These are phyloP conservation scores for Epinotia nisella DNA, from an alignment of 2,888 invertebrate species.

Conservation along the genomic window DNA sequence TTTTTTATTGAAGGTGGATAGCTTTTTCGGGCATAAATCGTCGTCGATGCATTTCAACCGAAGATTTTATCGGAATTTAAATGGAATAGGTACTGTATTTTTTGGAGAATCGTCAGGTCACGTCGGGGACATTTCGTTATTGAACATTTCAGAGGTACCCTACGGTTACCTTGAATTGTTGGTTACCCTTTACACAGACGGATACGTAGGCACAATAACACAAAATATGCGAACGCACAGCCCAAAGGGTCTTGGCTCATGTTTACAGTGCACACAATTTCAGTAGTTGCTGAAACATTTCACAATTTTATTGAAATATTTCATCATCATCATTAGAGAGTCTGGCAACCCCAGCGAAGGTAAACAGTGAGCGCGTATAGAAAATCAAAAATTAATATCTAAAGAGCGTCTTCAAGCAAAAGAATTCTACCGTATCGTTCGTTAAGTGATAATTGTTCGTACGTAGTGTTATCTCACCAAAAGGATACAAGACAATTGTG, in stretches of 20 bases:
- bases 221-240: slow-evolving; percentile 20
- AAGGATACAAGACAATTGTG: too few species aligned
- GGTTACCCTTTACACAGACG: neutral
- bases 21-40: slow-evolving; percentile 14
- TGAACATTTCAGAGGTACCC: neutral
- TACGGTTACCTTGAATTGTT: slow-evolving; percentile 3
- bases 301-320: neutral
- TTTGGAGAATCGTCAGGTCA: neutral
- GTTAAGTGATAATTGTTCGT: too few species aligned
- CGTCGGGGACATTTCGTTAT: neutral
- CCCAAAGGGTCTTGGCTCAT: slow-evolving; percentile 10
- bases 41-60: neutral
- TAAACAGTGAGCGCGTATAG: too few species aligned
- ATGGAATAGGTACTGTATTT: neutral
- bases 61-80: neutral
- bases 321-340: too few species aligned
- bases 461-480: too few species aligned
- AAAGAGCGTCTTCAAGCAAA: too few species aligned
- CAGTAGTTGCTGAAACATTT: neutral
- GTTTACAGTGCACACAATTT: slow-evolving; percentile 6
- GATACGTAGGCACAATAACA: slow-evolving; percentile 26
- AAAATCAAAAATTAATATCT: too few species aligned
- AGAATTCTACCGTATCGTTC: too few species aligned
- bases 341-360: too few species aligned
- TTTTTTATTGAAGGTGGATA: slow-evolving; percentile 9